These are phyloP conservation scores for Cochlearius cochlearius DNA, from an alignment of 2,113 vertebrate genomes.

Conservation along the genomic window DNA sequence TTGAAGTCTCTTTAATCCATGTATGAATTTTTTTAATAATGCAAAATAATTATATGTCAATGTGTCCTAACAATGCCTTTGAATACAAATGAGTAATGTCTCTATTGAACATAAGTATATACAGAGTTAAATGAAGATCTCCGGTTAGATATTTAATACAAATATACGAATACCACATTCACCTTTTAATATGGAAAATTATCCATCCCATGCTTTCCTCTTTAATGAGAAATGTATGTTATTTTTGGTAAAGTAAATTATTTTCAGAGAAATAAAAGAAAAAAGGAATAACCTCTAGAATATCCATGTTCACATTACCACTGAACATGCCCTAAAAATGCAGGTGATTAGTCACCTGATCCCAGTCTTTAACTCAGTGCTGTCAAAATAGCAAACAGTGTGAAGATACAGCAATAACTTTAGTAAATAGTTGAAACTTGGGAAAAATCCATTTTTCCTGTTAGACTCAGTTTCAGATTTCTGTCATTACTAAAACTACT, in stretches of 20 bases:
- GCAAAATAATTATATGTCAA: neutral
- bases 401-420: constrained; percentile 21
- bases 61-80: neutral
- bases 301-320: neutral
- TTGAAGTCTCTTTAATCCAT: neutral
- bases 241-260: neutral
- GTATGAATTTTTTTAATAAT: neutral
- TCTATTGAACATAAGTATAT: neutral
- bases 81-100: neutral
- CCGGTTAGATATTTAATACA: neutral
- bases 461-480: constrained; percentile 50
- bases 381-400: neutral
- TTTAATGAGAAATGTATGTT: neutral
- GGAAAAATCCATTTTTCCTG: neutral
- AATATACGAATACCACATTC: neutral
- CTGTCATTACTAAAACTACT: constrained; percentile 53
- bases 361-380: neutral
- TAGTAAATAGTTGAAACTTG: neutral
- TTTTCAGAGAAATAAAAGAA: neutral
- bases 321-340: neutral
- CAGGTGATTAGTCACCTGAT: neutral
- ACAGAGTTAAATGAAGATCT: neutral
- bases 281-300: neutral
- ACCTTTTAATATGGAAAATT: neutral
- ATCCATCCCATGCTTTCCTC: neutral